Conservation (phyloP, 53 echinoderm and acorn worm genomes). For the Actinopyga echinites region DNA sequence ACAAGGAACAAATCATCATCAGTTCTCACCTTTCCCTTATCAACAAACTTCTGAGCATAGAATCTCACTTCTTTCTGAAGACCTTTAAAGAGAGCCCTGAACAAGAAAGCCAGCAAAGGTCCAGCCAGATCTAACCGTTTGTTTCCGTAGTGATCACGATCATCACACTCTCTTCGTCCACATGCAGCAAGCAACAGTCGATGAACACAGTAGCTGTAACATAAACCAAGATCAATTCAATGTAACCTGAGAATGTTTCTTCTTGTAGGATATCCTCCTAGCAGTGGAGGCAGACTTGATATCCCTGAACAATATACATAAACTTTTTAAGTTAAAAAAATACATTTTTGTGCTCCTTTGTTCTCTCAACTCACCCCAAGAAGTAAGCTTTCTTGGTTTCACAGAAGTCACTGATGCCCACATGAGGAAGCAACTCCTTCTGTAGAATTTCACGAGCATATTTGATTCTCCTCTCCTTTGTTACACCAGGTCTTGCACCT, state of each 20-base stretch:
- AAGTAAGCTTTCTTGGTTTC: constrained; percentile 99
- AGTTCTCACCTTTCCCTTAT: constrained; percentile 95
- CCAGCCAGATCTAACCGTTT: constrained; percentile 96
- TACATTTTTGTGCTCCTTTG: too few species aligned
- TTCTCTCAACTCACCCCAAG: constrained; percentile 75
- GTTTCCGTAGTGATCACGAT: constrained; percentile 99
- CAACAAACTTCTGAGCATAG: constrained; percentile 98
- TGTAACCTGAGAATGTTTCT: neutral
- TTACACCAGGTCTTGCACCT: constrained; percentile 92
- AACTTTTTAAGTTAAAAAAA: too few species aligned
- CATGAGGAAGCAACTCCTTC: constrained; percentile 97
- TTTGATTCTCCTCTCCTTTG: constrained; percentile 92
- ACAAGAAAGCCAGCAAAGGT: constrained; percentile 91
- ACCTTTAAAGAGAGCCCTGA: constrained; percentile 91
- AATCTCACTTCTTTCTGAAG: constrained; percentile 94
- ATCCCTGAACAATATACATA: too few species aligned
- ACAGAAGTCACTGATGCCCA: constrained; percentile 98
- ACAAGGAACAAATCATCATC: too few species aligned
- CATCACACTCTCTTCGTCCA: constrained; percentile 90
- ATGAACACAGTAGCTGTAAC: constrained; percentile 81
- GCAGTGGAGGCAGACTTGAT: too few species aligned
- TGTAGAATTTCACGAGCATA: constrained; percentile 96
- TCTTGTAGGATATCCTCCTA: neutral
- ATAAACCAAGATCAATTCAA: neutral
- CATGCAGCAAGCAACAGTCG: constrained; percentile 84